These are phyloP conservation scores for Chaenocephalus aceratus DNA, from an alignment of 2,113 vertebrate genomes.

Conservation along the genomic window DNA sequence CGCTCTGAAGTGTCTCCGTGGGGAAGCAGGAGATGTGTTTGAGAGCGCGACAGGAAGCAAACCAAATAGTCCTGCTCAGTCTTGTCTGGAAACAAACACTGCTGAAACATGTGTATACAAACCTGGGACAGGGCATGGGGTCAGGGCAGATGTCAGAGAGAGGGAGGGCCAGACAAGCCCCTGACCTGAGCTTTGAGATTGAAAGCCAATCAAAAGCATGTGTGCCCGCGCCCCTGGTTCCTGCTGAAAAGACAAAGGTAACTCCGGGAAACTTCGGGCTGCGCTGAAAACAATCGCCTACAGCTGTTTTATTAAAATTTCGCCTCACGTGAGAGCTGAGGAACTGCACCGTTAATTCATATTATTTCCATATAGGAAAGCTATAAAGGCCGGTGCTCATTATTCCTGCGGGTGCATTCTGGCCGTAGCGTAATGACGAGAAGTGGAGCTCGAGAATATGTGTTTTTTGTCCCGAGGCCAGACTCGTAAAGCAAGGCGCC, in stretches of 20 bases:
- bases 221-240: slow-evolving; percentile 39
- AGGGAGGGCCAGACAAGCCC: slow-evolving; percentile 44
- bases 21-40: slow-evolving; percentile 26
- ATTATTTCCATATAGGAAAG: slow-evolving; percentile 50
- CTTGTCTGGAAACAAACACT: slow-evolving; percentile 26
- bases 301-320: slow-evolving; percentile 57
- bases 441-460: slow-evolving; percentile 30
- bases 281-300: slow-evolving; percentile 32
- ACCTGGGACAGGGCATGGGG: slow-evolving; percentile 43
- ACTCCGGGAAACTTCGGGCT: slow-evolving; percentile 29
- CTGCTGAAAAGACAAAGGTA: slow-evolving; percentile 47
- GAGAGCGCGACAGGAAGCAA: slow-evolving; percentile 46
- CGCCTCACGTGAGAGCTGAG: slow-evolving; percentile 46
- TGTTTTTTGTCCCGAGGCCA: slow-evolving; percentile 30
- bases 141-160: slow-evolving; percentile 56
- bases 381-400: slow-evolving; percentile 50
- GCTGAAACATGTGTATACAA: slow-evolving; percentile 64
- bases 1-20: slow-evolving; percentile 65
- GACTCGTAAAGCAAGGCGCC: background rate
- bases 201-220: slow-evolving; percentile 68
- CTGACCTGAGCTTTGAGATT: slow-evolving; percentile 61
- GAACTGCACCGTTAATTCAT: slow-evolving; percentile 55
- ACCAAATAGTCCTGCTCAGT: slow-evolving; percentile 24
- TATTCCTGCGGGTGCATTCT: slow-evolving; percentile 42
- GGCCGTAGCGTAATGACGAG: slow-evolving; percentile 35